Evolutionary conservation across 2,888 invertebrate species (phyloP), one percentile per base, ranked within the genome.

Genomic region (Cabera pusaria): DNA sequence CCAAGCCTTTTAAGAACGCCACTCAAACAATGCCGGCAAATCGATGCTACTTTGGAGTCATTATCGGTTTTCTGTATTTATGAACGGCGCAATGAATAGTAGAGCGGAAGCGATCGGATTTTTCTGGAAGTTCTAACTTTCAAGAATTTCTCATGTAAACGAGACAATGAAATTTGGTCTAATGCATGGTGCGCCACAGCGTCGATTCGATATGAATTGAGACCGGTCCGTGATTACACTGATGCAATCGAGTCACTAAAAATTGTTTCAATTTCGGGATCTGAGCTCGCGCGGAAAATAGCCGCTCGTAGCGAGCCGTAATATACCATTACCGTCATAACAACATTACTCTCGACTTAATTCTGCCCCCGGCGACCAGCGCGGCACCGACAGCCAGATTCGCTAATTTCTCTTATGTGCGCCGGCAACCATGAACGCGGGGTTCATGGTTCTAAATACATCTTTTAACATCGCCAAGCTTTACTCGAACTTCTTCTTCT

Each of bases 331-430:
- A 83, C 70, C 64, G 67, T 64, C 75, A 72, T 87, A 87, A 86
- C 85, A 76, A 72, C 66, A 75, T 87, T 86, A 85, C 80, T 79
- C 75, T 76, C 81, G 72, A 81, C 81, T 82, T 84, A 83, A 85
- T 86, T 83, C 68, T 52, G 77, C 86, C 80, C 56, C 63, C 62
- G 72, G 82, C 79, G 53, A 28, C 34, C 28, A 25, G 29, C 28
- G 23, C 35, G 10, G 8, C 33, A 2, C 16, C 67, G 61, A 57
- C 69, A 59, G 55, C 64, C 74, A 67, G 72, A 78, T 79, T 74
- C 64, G 50, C 58, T 64, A 53, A 68, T 66, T 75, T 64, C 75
- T 74, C 71, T 66, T 66, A 71, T 66, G 58, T 60, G 55, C 58
- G 55, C 55, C 50, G 44, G 45, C 55, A 49, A 63, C 55, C 56